Conservation (phyloP, 1,140 invertebrate genomes). For the Rhynchophorus ferrugineus region DNA sequence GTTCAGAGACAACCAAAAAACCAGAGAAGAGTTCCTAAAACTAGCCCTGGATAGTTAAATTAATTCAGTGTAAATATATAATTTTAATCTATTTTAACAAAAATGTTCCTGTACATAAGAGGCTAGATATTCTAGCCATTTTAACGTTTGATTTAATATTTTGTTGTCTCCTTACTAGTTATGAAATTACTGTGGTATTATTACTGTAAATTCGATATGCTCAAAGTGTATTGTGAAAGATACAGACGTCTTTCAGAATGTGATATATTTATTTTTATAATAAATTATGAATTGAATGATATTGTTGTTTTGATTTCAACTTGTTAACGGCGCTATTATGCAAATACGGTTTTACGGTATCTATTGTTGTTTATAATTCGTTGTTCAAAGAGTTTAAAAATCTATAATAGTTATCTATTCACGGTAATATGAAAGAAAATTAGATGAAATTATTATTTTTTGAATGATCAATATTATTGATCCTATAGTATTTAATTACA, state of each 20-base stretch:
- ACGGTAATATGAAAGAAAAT: no score
- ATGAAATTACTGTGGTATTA: conserved; percentile 9
- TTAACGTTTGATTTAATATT: not conserved
- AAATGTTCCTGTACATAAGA: not conserved
- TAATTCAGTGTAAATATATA: not conserved
- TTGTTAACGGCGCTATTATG: no score
- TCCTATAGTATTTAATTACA: no score
- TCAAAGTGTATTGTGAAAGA: not conserved
- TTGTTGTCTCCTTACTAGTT: not conserved
- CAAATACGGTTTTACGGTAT: no score
- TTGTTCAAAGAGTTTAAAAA: no score
- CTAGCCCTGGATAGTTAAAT: conserved; percentile 67
- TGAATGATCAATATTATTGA: no score
- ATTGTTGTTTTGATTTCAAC: no score
- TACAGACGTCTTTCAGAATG: not conserved
- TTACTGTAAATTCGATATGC: conserved; percentile 2
- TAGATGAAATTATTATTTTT: no score
- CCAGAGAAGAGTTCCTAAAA: conserved; percentile 96
- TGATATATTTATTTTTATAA: conserved; percentile 6
- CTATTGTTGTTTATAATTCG: no score
- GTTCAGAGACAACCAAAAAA: conserved; percentile 97
- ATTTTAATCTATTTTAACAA: conserved; percentile 1
- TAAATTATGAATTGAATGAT: not conserved
- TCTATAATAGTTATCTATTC: no score
- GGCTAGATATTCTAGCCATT: not conserved